Percentiles rank a stretch among this genome's conserved stretches.
Evolutionary conservation across 2,888 invertebrate species (phyloP).

Genomic region (Byasa hedistus): DNA sequence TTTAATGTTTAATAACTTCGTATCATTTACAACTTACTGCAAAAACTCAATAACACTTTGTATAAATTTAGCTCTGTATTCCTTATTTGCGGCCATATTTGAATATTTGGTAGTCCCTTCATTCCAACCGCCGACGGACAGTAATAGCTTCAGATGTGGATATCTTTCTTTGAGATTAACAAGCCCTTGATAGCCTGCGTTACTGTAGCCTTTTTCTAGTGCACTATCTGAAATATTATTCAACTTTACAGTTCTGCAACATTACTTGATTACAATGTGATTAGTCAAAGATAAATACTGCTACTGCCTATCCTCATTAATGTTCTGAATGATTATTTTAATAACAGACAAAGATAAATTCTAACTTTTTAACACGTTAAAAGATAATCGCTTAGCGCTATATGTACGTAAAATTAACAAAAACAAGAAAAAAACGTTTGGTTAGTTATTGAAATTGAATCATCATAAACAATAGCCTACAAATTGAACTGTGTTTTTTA

Average conservation of each 20-base stretch:
- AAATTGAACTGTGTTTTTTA: not conserved
- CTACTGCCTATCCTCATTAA: not conserved
- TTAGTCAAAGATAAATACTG: not conserved
- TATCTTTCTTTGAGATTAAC: conserved; percentile 83
- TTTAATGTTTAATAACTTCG: not conserved
- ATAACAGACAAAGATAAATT: too few species aligned
- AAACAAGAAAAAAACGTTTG: not conserved
- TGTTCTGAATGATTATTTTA: too few species aligned
- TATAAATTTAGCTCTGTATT: conserved; percentile 83
- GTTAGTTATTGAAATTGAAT: not conserved
- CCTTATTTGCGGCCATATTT: conserved; percentile 81
- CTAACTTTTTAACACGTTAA: too few species aligned
- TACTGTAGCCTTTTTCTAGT: conserved; percentile 86
- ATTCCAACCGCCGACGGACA: conserved; percentile 96
- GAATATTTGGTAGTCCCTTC: conserved; percentile 88
- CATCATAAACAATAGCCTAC: not conserved
- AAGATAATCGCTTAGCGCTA: too few species aligned
- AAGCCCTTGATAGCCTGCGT: conserved; percentile 84
- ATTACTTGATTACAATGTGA: not conserved
- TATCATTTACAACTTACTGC: conserved; percentile 59
- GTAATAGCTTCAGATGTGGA: conserved; percentile 85
- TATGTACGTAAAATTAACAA: not conserved
- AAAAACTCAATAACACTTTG: conserved; percentile 85
- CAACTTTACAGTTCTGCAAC: not conserved
- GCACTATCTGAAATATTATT: conserved; percentile 49